Evolutionary conservation across 1,140 invertebrate species (phyloP), one percentile per base, ranked within the genome.

Genomic region (Drosophila athabasca): DNA sequence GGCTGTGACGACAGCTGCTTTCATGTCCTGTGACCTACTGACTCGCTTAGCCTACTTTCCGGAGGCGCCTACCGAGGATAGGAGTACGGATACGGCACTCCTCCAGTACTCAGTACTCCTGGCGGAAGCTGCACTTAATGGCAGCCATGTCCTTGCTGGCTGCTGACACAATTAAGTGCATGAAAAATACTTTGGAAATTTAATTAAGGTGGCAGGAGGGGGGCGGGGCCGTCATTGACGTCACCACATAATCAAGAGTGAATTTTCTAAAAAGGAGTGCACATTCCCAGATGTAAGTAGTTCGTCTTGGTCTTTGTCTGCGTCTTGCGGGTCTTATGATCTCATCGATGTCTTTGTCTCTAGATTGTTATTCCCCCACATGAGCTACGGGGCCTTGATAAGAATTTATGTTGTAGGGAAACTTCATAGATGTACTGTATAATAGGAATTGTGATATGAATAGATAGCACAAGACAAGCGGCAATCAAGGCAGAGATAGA

Each of bases 81-180:
- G 48, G 41, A 50, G 43, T 53, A 4, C 52, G 19, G 19, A 19
- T 31, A 22, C 44, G 24, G 15, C 43, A 43, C 54, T 64, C 50
- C 17, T 19, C 17, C 17, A 19, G 17, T 19, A 19, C 17, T 19
- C 49, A 19, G 55, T 50, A 53, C 31, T 55, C 49, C 53, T 66
- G 11, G 52, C 67, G 77, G 82, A 74, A 66, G 73, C 76, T 73
- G 64, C 64, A 46, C 60, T 77, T 77, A 70, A 59, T 77, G 74
- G 58, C 66, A 44, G 13, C 26, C 15, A 43, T 54, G 61, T 69
- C 51, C 49, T 73, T 74, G 53, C 54, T 64, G 46, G 76, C 41
- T 39, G 3, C 68, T 82, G 77, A 81, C 82, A 87, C 79, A 87
- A 87, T 85, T 85, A 85, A 85, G 83, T 75, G 78, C 78, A 82